A percentile compares a stretch with the other conserved stretches of the same genome.
Evolutionary conservation across 2,797 vertebrate genomes (phyloP).

Genomic region (Micromesistius poutassou): DNA sequence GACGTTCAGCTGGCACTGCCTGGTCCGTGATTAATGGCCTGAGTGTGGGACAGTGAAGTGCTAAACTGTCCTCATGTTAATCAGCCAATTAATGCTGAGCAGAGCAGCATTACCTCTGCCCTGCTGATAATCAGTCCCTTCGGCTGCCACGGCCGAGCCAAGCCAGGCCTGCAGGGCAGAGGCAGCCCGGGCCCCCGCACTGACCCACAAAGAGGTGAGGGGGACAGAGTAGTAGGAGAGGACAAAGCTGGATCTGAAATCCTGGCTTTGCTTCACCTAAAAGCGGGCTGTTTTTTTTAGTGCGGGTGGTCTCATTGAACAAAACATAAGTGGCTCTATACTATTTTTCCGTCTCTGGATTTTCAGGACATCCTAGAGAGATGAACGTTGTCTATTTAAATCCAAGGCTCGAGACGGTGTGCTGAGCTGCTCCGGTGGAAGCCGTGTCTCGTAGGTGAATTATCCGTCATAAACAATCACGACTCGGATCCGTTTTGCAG

Average conservation of each 20-base stretch:
- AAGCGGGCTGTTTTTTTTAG: neutral
- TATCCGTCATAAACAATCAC: slow-evolving; percentile 39
- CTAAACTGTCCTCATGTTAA: slow-evolving; percentile 76
- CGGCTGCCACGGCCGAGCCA: slow-evolving; percentile 45
- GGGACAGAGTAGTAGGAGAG: slow-evolving; percentile 3
- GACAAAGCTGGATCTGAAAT: slow-evolving; percentile 11
- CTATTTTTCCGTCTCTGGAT: slow-evolving; percentile 7
- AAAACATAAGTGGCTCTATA: slow-evolving; percentile 35
- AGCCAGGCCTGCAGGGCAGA: slow-evolving; percentile 26
- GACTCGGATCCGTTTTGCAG: slow-evolving; percentile 34
- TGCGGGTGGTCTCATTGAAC: slow-evolving; percentile 34
- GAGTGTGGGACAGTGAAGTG: slow-evolving; percentile 67
- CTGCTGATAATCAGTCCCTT: slow-evolving; percentile 59
- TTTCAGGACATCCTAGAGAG: slow-evolving; percentile 33
- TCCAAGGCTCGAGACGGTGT: neutral
- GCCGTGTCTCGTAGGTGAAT: slow-evolving; percentile 30
- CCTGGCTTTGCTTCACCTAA: neutral
- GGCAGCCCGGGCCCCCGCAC: slow-evolving; percentile 1
- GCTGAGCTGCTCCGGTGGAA: slow-evolving; percentile 15
- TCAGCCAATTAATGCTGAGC: slow-evolving; percentile 74
- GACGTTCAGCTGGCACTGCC: slow-evolving; percentile 65
- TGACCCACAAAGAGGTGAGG: neutral
- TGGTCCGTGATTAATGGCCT: slow-evolving; percentile 65
- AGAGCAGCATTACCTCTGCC: slow-evolving; percentile 59
- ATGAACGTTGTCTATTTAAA: slow-evolving; percentile 42